Base-by-base conservation (phyloP, 2,113 vertebrate species). In the Ictidomys tridecemlineatus region DNA sequence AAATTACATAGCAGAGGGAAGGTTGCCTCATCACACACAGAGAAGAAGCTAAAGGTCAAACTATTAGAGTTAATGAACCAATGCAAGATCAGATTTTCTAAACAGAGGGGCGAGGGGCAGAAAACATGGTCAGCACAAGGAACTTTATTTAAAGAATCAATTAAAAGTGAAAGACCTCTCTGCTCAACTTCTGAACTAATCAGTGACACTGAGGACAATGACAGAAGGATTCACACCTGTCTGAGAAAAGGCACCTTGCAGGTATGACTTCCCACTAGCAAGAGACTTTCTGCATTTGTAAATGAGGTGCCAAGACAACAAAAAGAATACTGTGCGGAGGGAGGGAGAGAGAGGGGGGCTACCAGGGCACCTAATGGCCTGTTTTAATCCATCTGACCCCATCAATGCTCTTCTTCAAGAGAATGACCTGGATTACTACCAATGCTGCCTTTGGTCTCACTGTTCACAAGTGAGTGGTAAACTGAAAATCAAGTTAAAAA, bases 21-120 rank as follows among this genome's bases (percentile, higher is more conserved):
- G 87, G 83, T 84, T 95, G 96, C 82, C 72, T 93, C 91, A 95
- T 97, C 96, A 96, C 90, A 97, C 53, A 74, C 39, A 32, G 93
- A 39, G 82, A 85, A 94, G 89, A 93, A 94, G 94, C 85, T 96
- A 92, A 97, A 98, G 83, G 96, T 86, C 96, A 98, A 97, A 67
- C 91, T 97, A 94, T 93, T 96, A 95, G 94, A 97, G 97, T 91
- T 98, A 98, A 98, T 97, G 98, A 98, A 92, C 96, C 70, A 30
- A 83, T 74, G 63, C 65, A 74, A 95, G 95, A 80, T 84, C 84
- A 88, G 95, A 73, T 51, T 97, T 86, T 94, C 70, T 97, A 97
- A 97, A 92, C 93, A 95, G 93, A 88, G 89, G 97, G 94, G 93
- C 98, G 95, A 98, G 90, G 96, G 93, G 96, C 37, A 69, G 96